Conservation (phyloP, 2,888 invertebrate species). For the Leptopterna dolabrata region DNA sequence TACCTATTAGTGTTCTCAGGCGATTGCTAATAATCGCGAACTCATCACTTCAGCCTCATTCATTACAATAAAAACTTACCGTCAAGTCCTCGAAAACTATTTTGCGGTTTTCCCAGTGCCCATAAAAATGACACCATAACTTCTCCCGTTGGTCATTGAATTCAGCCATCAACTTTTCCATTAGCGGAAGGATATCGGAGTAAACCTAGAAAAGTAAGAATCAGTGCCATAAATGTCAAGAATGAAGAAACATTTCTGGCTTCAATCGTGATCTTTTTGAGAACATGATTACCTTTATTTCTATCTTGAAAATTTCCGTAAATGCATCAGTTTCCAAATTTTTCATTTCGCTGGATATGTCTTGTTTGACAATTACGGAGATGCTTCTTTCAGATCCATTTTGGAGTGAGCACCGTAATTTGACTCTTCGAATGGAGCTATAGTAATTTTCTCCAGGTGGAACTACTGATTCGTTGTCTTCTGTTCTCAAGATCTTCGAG, state of each 20-base stretch:
- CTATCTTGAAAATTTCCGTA: neutral
- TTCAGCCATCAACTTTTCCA: conserved; percentile 33
- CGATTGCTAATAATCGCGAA: no score
- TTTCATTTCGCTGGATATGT: neutral
- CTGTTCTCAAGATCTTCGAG: neutral
- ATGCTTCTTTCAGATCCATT: neutral
- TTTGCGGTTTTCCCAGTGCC: neutral
- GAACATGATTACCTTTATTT: neutral
- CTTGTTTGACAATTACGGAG: neutral
- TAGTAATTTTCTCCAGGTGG: neutral
- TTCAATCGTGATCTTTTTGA: no score
- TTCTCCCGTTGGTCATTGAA: neutral
- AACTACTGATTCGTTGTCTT: neutral
- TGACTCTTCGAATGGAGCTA: neutral
- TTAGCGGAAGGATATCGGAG: neutral
- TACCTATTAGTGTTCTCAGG: no score
- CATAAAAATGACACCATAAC: neutral
- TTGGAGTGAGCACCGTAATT: neutral
- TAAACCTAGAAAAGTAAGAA: neutral
- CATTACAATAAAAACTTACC: no score
- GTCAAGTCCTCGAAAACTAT: conserved; percentile 15
- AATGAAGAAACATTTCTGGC: no score
- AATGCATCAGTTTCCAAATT: neutral
- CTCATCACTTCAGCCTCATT: no score
- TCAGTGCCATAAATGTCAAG: no score